These are phyloP conservation scores for Lepisosteus oculatus DNA, from an alignment of 2,113 vertebrate species.

Conservation along the genomic window DNA sequence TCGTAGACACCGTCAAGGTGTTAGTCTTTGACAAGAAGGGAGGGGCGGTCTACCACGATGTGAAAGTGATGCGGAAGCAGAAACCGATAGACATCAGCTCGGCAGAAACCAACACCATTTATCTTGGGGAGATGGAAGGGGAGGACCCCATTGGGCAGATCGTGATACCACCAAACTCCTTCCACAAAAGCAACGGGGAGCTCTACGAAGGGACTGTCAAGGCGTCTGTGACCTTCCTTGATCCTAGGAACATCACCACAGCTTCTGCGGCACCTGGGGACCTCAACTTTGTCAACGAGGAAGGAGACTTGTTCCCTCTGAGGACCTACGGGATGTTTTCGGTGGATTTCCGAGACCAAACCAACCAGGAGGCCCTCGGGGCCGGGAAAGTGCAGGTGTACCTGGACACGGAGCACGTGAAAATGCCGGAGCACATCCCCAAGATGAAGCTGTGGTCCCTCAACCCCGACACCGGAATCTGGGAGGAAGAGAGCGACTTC, in stretches of 20 bases:
- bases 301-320: conserved; percentile 82
- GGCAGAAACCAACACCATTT: conserved; percentile 67
- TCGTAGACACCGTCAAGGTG: conserved; percentile 83
- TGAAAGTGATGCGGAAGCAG: conserved; percentile 84
- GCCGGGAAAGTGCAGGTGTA: conserved; percentile 75
- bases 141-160: conserved; percentile 79
- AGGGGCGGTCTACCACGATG: conserved; percentile 81
- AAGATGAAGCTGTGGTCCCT: conserved; percentile 93
- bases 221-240: conserved; percentile 90
- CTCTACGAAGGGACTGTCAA: conserved; percentile 79
- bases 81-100: conserved; percentile 71
- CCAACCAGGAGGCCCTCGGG: conserved; percentile 66
- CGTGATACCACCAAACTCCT: conserved; percentile 75
- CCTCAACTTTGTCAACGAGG: conserved; percentile 78
- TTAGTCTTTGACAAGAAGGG: conserved; percentile 85
- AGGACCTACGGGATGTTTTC: conserved; percentile 95
- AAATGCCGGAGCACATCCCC: conserved; percentile 81
- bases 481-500: conserved; percentile 87
- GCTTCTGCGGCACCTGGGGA: conserved; percentile 81
- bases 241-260: conserved; percentile 81
- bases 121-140: conserved; percentile 67
- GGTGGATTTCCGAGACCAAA: conserved; percentile 80
- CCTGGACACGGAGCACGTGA: conserved; percentile 77
- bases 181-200: conserved; percentile 74
- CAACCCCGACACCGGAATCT: conserved; percentile 83